Evolutionary conservation across 2,888 invertebrate species (phyloP).

Genomic region (Drosophila borborema): DNA sequence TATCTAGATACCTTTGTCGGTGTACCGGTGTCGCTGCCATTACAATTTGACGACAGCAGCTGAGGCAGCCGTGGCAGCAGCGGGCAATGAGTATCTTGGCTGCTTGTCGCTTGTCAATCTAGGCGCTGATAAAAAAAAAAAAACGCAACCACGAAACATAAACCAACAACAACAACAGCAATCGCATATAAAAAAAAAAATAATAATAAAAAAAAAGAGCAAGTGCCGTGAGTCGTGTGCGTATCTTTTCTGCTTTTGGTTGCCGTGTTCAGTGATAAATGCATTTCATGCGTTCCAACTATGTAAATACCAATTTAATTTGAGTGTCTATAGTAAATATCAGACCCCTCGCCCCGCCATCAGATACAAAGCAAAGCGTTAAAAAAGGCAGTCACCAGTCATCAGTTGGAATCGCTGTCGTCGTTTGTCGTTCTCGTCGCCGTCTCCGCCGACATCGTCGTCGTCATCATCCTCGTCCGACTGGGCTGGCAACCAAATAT

Average conservation of each 20-base stretch:
- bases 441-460: slow-evolving; percentile 9
- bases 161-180: slow-evolving; percentile 44
- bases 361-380: slow-evolving; percentile 30
- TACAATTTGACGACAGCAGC: slow-evolving; percentile 46
- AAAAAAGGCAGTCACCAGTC: slow-evolving; percentile 65
- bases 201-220: slow-evolving; percentile 36
- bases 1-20: slow-evolving; percentile 80
- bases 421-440: neutral
- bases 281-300: slow-evolving; percentile 79
- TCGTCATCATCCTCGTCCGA: slow-evolving; percentile 21
- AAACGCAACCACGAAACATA: slow-evolving; percentile 64
- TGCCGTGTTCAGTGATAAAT: slow-evolving; percentile 65
- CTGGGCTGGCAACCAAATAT: slow-evolving; percentile 72
- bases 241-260: slow-evolving; percentile 43
- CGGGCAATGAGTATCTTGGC: slow-evolving; percentile 37
- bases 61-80: slow-evolving; percentile 12
- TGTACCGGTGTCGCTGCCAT: slow-evolving; percentile 48
- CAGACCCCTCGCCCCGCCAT: slow-evolving; percentile 20
- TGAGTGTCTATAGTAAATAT: slow-evolving; percentile 79
- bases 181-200: slow-evolving; percentile 6
- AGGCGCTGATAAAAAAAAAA: slow-evolving; percentile 72
- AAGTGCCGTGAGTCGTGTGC: slow-evolving; percentile 62
- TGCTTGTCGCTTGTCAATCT: slow-evolving; percentile 74
- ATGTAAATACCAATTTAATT: slow-evolving; percentile 83
- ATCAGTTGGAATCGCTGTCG: slow-evolving; percentile 24